phyloP scores from a whole-genome alignment of 1,140 invertebrate species.

The Heliconius eleuchia region DNA sequence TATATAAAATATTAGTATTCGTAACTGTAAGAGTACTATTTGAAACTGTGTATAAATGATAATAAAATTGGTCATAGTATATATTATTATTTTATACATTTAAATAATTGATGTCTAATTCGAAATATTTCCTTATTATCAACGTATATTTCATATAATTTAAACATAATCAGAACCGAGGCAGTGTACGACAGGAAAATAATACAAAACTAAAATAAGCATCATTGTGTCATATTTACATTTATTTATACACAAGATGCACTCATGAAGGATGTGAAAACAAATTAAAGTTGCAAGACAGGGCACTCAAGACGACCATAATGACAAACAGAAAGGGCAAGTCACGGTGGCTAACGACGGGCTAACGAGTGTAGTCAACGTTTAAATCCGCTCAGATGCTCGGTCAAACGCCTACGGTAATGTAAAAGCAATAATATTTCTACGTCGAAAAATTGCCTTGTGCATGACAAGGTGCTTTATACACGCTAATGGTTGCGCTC shows the following conservation, averaged over 20 bases:
- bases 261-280: slow-evolving; percentile 51
- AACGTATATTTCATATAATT: not conserved
- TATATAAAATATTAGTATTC: no score
- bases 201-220: slow-evolving; percentile 14
- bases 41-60: no score
- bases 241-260: slow-evolving; percentile 33
- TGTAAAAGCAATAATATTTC: slow-evolving; percentile 47
- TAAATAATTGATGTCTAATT: not conserved
- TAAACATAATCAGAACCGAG: not conserved
- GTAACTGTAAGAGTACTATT: no score
- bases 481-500: slow-evolving; percentile 24
- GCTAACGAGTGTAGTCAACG: slow-evolving; percentile 50
- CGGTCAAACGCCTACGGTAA: slow-evolving; percentile 42
- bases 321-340: slow-evolving; percentile 55
- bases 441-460: slow-evolving; percentile 44
- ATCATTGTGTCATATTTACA: slow-evolving; percentile 20
- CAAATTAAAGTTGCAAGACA: slow-evolving; percentile 54
- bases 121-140: not conserved
- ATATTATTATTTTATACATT: not conserved
- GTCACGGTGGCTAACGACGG: slow-evolving; percentile 57
- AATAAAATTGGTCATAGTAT: no score
- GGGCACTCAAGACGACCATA: slow-evolving; percentile 52
- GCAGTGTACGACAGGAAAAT: slow-evolving; percentile 1
- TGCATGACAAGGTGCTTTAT: slow-evolving; percentile 41
- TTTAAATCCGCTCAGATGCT: slow-evolving; percentile 50